Base-by-base conservation (phyloP, 2,797 vertebrate species). In the Diplodus sargus region DNA sequence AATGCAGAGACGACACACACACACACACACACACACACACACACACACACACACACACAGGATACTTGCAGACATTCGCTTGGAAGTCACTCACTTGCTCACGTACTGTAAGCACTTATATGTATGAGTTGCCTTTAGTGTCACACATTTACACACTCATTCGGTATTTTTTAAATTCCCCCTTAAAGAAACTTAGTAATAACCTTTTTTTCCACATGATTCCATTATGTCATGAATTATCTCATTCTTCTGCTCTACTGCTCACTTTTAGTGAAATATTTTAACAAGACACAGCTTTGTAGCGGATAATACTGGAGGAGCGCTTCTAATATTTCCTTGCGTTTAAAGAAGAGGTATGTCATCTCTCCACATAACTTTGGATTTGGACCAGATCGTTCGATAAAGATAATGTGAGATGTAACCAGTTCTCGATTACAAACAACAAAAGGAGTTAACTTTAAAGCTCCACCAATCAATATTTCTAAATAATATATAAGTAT, bases 11-110 rank as follows among this genome's bases (percentile, higher is more conserved):
- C 42, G 1, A 56, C 69, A 65, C 61, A 47, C 78, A 57, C 72
- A n/a, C 57, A 48, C 47, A 73, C 63, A 57, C 62, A 58, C 45
- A 47, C 20, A 63, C 20, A 70, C n/a, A 43, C 23, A 43, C 56
- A 64, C 51, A 34, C 23, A 51, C 62, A 53, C 43, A 52, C 62
- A 58, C 43, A 47, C 20, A 63, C 20, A 70, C n/a, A 43, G 30
- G 49, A 73, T 57, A 66, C 39, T 80, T 54, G 53, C 65, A 84
- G 52, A 56, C 76, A 70, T 85, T 82, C 17, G 30, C 58, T 82
- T 49, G 3, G 43, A 76, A 78, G 65, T 68, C 73, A 78, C 52
- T 82, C 77, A 70, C 69, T 78, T 79, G 76, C 83, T 85, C 49
- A 81, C 43, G 18, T 47, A 74, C 59, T 85, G 64, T 57, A 72